phyloP scores from a whole-genome alignment of 1,140 invertebrate species.

The Olivierus martensii region DNA sequence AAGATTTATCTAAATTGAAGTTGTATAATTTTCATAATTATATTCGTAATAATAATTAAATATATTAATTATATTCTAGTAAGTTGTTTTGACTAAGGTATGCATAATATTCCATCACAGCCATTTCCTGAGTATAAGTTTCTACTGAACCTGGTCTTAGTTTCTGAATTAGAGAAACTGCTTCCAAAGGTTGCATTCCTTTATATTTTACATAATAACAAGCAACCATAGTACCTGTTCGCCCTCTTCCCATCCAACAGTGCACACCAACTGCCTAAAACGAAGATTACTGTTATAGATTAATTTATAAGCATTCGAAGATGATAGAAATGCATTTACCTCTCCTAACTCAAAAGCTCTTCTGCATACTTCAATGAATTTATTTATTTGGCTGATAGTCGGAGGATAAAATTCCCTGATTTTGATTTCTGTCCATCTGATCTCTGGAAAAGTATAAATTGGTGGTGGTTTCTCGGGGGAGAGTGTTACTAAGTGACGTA shows the following conservation, averaged over 20 bases:
- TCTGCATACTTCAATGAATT: constrained; percentile 48
- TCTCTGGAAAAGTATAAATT: constrained; percentile 28
- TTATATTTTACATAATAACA: constrained; percentile 50
- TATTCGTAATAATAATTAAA: too few relatives aligned
- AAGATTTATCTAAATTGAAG: too few relatives aligned
- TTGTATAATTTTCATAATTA: too few relatives aligned
- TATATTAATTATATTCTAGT: too few relatives aligned
- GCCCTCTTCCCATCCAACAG: constrained; percentile 47
- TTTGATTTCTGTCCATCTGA: constrained; percentile 42
- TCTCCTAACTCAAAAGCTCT: constrained; percentile 23
- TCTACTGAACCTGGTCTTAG: constrained; percentile 50
- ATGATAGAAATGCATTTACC: constrained; percentile 13
- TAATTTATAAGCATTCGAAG: too few relatives aligned
- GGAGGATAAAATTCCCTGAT: constrained; percentile 51
- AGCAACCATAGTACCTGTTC: constrained; percentile 52
- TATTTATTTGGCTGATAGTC: constrained; percentile 44
- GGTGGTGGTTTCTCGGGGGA: constrained; percentile 46
- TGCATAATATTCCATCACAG: constrained; percentile 43
- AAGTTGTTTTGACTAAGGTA: constrained; percentile 28
- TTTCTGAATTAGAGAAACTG: constrained; percentile 43
- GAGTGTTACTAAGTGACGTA: constrained; percentile 41
- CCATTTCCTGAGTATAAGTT: constrained; percentile 46
- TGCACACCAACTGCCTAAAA: constrained; percentile 49
- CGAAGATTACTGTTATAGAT: too few relatives aligned
- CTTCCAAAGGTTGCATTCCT: constrained; percentile 41